Base-by-base conservation (phyloP, 2,888 invertebrate genomes). In the Kryphioiulus occultus region DNA sequence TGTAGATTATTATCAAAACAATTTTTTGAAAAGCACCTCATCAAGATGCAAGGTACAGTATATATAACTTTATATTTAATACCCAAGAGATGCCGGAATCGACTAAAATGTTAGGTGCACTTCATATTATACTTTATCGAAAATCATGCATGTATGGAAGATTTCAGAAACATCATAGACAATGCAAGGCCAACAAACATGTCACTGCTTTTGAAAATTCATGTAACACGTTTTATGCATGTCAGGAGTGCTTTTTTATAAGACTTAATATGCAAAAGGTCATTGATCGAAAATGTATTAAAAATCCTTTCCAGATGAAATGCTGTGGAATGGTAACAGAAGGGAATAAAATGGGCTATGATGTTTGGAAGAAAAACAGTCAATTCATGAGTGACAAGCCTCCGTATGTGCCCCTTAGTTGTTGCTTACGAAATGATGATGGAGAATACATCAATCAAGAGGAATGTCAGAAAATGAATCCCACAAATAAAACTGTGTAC, bases 241-340 rank as follows among this genome's bases (percentile, higher is more conserved):
- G 39, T 39, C 39, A 9, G 39, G 39, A 39, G n/a, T n/a, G n/a
- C n/a, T n/a, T n/a, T n/a, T n/a, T n/a, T n/a, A n/a, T n/a, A n/a
- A n/a, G n/a, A n/a, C n/a, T n/a, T n/a, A n/a, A n/a, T 4, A 35
- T 35, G 35, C 35, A 47, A 15, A 47, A 47, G 17, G 47, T 17
- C 15, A 47, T 47, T 47, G 15, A 17, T 47, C 15, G 47, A 47
- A n/a, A 53, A 53, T 53, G 53, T 53, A 3, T n/a, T 5, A n/a
- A 78, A 12, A 30, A 30, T 30, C 9, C 26, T 78, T 92, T 92
- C 44, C 93, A 95, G 92, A 93, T 97, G 86, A 94, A 95, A 91
- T 98, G 98, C 92, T 98, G 98, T 91, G 97, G 97, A 19, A 95
- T 96, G 26, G 93, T 42, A 10, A 87, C 78, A 39, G 84, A 87